Conservation (phyloP, 1,140 invertebrate genomes). For the Euwallacea similis region DNA sequence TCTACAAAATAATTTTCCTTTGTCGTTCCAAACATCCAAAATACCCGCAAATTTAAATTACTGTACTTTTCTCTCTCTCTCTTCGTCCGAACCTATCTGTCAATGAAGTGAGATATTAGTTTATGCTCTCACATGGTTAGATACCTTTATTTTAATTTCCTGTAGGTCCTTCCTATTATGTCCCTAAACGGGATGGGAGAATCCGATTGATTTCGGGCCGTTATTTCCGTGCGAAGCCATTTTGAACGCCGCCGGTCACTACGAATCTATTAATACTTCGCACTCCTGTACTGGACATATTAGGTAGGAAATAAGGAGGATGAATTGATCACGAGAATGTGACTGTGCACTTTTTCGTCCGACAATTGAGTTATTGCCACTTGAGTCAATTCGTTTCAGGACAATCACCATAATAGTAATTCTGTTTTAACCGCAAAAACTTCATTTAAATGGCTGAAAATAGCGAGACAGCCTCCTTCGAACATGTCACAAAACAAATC, state of each 20-base stretch:
- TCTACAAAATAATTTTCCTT: too few relatives aligned
- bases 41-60: too few relatives aligned
- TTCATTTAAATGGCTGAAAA: too few relatives aligned
- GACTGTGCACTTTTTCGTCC: background rate
- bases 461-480: too few relatives aligned
- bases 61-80: too few relatives aligned
- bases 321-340: constrained; percentile 7
- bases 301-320: constrained; percentile 11
- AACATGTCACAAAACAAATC: constrained; percentile 14
- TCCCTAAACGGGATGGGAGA: constrained; percentile 27
- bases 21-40: too few relatives aligned
- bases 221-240: constrained; percentile 29
- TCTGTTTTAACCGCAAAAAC: too few relatives aligned
- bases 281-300: constrained; percentile 10
- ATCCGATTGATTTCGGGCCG: constrained; percentile 32
- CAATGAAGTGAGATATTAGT: constrained; percentile 22
- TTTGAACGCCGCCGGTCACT: constrained; percentile 14
- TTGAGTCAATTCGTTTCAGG: too few relatives aligned
- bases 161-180: constrained; percentile 33
- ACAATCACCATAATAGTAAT: too few relatives aligned
- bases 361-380: too few relatives aligned
- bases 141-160: constrained; percentile 39
- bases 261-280: constrained; percentile 16
- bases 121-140: constrained; percentile 22
- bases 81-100: background rate